Conservation (phyloP, 92 coral and sea anemone species). For the Parazoanthus darwini region DNA sequence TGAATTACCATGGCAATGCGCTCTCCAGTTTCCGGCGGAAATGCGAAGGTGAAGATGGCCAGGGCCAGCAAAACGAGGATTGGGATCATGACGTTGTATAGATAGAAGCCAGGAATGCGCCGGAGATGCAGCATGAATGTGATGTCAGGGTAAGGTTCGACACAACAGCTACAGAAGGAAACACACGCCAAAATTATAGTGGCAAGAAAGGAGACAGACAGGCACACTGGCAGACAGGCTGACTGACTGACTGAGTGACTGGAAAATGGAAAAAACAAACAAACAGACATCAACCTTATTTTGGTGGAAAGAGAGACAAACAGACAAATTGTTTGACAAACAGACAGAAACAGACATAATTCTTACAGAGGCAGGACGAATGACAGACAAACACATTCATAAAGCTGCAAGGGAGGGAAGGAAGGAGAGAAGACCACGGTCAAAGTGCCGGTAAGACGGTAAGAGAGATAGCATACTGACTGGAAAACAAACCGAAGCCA, state of each 20-base stretch:
- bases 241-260: background rate
- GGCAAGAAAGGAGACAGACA: background rate
- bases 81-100: conserved; percentile 84
- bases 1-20: conserved; percentile 84
- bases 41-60: conserved; percentile 77
- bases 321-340: too few relatives aligned
- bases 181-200: background rate
- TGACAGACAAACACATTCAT: too few relatives aligned
- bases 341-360: too few relatives aligned
- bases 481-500: too few relatives aligned
- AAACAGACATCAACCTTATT: background rate
- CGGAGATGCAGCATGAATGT: conserved; percentile 81
- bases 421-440: too few relatives aligned
- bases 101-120: conserved; percentile 81
- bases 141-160: conserved; percentile 83
- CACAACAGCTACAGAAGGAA: conserved; percentile 67
- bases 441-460: background rate
- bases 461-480: background rate
- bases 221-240: background rate
- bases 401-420: too few relatives aligned
- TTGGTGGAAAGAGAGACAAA: background rate
- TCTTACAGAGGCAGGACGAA: too few relatives aligned
- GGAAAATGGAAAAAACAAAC: background rate
- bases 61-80: conserved; percentile 76
- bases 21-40: conserved; percentile 92